These are phyloP conservation scores for Chloroceryle aenea DNA, from an alignment of 2,113 vertebrate genomes.

Conservation along the genomic window DNA sequence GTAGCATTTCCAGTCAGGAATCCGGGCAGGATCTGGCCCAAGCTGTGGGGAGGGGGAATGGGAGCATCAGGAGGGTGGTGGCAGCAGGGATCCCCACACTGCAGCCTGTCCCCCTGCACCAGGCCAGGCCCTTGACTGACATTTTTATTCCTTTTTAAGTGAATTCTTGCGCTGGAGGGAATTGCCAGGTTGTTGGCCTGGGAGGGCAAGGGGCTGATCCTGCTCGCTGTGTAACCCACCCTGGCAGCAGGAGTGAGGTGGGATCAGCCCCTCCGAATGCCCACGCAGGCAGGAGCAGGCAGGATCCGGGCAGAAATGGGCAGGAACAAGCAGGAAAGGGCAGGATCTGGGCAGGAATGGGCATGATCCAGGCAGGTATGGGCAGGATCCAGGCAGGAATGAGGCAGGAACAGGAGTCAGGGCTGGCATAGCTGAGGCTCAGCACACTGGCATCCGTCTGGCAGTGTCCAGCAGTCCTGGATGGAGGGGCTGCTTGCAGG, in stretches of 20 bases:
- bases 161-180: not conserved
- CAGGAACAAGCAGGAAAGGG: not conserved
- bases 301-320: not conserved
- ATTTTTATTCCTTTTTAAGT: not conserved
- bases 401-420: not conserved
- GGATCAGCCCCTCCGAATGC: not conserved
- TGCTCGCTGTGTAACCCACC: not conserved
- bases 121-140: not conserved
- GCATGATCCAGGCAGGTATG: not conserved
- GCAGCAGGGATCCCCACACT: not conserved
- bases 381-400: not conserved
- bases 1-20: accelerated
- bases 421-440: not conserved
- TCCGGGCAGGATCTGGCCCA: not conserved
- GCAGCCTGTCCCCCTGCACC: not conserved
- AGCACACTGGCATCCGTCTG: accelerated
- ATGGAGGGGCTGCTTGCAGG: not conserved
- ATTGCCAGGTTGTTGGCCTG: not conserved
- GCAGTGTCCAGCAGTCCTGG: not conserved
- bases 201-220: not conserved
- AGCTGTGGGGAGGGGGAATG: not conserved
- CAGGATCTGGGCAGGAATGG: not conserved
- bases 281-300: not conserved
- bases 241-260: accelerated
- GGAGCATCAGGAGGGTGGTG: not conserved